Percentiles rank a stretch among this genome's conserved stretches.
These are phyloP conservation scores for Scaptodrosophila latifasciaeformis DNA, from an alignment of 2,888 invertebrate genomes.

Conservation along the genomic window DNA sequence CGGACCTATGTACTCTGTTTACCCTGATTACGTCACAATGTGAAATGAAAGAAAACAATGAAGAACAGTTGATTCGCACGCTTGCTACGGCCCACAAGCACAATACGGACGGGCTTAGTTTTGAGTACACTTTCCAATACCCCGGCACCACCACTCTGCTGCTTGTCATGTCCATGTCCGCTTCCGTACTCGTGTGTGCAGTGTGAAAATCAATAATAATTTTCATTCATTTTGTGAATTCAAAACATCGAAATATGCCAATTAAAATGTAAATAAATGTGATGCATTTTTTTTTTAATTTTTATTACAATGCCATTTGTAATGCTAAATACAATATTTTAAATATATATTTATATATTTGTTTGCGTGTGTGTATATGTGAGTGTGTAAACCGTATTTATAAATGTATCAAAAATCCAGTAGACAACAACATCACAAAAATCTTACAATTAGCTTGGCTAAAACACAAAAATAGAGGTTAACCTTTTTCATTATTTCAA, in stretches of 20 bases:
- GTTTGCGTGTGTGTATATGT: constrained; percentile 9
- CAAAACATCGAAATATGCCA: constrained; percentile 9
- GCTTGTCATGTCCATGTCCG: no score
- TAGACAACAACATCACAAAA: not conserved
- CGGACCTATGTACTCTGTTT: no score
- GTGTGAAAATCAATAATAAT: constrained; percentile 37
- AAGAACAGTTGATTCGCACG: not conserved
- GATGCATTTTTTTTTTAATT: no score
- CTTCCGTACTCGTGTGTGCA: no score
- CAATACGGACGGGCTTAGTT: no score
- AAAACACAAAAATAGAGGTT: constrained; percentile 1
- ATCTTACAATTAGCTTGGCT: constrained; percentile 1
- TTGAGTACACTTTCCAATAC: no score
- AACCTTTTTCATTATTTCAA: not conserved
- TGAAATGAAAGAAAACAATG: no score
- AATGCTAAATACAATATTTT: not conserved
- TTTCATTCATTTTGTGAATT: constrained; percentile 4
- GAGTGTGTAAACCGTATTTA: no score
- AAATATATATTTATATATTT: not conserved
- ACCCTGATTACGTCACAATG: no score
- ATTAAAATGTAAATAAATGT: constrained; percentile 20
- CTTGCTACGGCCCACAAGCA: not conserved
- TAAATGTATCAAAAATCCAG: no score
- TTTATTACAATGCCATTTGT: not conserved
- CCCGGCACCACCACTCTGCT: no score